phyloP scores from a whole-genome alignment of 2,113 vertebrate species.

The Poecilia latipinna region DNA sequence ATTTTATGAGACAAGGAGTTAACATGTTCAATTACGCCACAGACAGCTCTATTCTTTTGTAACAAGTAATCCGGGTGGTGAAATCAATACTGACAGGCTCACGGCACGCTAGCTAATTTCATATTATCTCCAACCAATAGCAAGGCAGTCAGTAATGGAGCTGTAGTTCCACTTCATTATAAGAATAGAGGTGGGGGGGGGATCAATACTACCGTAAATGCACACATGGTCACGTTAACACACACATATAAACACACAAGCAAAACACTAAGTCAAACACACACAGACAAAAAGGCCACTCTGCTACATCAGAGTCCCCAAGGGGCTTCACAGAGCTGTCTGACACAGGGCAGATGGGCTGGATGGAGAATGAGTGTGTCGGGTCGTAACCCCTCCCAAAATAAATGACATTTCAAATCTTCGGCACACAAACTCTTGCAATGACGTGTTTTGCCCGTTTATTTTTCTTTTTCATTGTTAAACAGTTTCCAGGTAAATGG shows the following conservation, averaged over 20 bases:
- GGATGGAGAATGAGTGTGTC: constrained; percentile 38
- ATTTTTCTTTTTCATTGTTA: constrained; percentile 46
- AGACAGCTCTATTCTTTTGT: constrained; percentile 99
- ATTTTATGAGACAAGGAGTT: constrained; percentile 99
- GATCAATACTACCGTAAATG: constrained; percentile 84
- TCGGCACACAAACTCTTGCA: constrained; percentile 19
- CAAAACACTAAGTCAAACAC: constrained; percentile 55
- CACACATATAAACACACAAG: constrained; percentile 38
- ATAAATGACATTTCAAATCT: constrained; percentile 69
- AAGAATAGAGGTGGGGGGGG: constrained; percentile 77
- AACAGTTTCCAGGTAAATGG: constrained; percentile 54
- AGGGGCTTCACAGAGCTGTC: constrained; percentile 59
- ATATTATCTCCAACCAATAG: constrained; percentile 97
- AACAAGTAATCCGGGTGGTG: constrained; percentile 99
- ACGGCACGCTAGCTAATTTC: constrained; percentile 95
- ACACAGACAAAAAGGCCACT: constrained; percentile 48
- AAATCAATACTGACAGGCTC: constrained; percentile 98
- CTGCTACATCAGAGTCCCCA: constrained; percentile 54
- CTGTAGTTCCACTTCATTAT: constrained; percentile 97
- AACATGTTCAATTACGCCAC: constrained; percentile 99
- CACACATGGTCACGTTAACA: constrained; percentile 41
- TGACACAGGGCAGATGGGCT: constrained; percentile 65
- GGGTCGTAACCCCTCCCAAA: constrained; percentile 62
- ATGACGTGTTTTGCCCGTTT: constrained; percentile 7
- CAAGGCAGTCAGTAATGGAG: constrained; percentile 89